phyloP scores from a whole-genome alignment of 1,140 invertebrate genomes.

The Venustaconcha ellipsiformis region DNA sequence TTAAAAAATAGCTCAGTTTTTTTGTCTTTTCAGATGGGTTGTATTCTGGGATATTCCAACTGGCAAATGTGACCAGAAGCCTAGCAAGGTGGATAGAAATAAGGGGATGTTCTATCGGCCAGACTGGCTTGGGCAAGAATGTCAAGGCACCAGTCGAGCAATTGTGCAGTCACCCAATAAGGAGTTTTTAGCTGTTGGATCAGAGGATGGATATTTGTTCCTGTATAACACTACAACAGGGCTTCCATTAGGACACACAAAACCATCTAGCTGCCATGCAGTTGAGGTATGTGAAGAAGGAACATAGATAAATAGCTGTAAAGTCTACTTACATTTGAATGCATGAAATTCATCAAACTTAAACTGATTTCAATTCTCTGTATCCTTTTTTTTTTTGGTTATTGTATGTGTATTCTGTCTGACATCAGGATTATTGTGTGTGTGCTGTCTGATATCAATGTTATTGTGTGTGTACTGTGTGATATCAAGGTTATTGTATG shows the following conservation, averaged over 20 bases:
- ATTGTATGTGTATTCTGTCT: too few relatives aligned
- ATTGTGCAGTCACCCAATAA: conserved; percentile 25
- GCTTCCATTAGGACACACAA: conserved; percentile 40
- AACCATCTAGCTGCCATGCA: conserved; percentile 47
- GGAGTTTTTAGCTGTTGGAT: conserved; percentile 43
- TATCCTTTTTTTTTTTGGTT: too few relatives aligned
- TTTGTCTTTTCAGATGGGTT: conserved; percentile 27
- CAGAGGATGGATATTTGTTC: conserved; percentile 57
- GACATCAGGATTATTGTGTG: too few relatives aligned
- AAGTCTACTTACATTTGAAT: too few relatives aligned
- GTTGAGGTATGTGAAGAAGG: conserved; percentile 37
- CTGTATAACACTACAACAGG: conserved; percentile 47
- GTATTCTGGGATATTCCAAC: conserved; percentile 58
- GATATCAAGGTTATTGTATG: too few relatives aligned
- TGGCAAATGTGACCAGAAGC: conserved; percentile 53
- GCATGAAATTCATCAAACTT: too few relatives aligned
- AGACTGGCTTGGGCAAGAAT: conserved; percentile 32
- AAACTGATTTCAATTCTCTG: too few relatives aligned
- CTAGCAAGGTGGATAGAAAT: conserved; percentile 32
- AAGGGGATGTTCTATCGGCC: conserved; percentile 52
- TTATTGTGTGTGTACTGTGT: too few relatives aligned
- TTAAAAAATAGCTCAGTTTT: neutral
- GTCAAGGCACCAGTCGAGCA: conserved; percentile 34
- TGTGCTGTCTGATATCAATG: too few relatives aligned
- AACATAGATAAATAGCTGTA: too few relatives aligned